A percentile compares a stretch with the other conserved stretches of the same genome.
Conservation (phyloP, 2,113 vertebrate species). For the Neolamprologus brichardi region DNA sequence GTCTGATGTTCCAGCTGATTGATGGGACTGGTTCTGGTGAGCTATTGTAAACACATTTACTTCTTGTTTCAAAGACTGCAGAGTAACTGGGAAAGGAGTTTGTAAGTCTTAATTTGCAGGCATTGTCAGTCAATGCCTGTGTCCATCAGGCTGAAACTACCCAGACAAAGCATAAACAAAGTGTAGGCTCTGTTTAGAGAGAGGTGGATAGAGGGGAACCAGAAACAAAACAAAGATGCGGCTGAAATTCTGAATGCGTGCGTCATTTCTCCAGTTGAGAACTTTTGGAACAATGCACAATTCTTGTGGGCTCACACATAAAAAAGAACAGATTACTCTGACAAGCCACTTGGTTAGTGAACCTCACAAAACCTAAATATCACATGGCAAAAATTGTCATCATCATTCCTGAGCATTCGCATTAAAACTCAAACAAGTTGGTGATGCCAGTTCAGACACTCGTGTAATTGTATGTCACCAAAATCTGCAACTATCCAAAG, state of each 20-base stretch:
- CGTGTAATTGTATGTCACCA: neutral
- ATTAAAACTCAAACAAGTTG: neutral
- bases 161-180: slow-evolving; percentile 31
- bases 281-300: neutral
- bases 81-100: slow-evolving; percentile 29
- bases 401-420: neutral
- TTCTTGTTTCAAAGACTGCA: slow-evolving; percentile 18
- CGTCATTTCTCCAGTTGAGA: neutral
- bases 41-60: slow-evolving; percentile 22
- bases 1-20: slow-evolving; percentile 18
- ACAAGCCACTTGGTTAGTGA: neutral
- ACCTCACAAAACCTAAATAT: neutral
- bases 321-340: neutral
- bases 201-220: neutral
- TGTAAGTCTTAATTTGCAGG: slow-evolving; percentile 51
- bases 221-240: slow-evolving; percentile 6
- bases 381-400: neutral
- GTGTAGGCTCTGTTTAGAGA: slow-evolving; percentile 13
- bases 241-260: neutral
- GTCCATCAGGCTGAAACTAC: slow-evolving; percentile 12
- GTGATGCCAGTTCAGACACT: neutral
- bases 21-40: slow-evolving; percentile 14
- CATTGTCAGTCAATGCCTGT: slow-evolving; percentile 41
- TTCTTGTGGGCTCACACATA: slow-evolving; percentile 23
- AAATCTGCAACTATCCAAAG: neutral